Evolutionary conservation across 37 sponge, comb jelly and placozoan species (phyloP).

Genomic region (Theonella swinhoei): DNA sequence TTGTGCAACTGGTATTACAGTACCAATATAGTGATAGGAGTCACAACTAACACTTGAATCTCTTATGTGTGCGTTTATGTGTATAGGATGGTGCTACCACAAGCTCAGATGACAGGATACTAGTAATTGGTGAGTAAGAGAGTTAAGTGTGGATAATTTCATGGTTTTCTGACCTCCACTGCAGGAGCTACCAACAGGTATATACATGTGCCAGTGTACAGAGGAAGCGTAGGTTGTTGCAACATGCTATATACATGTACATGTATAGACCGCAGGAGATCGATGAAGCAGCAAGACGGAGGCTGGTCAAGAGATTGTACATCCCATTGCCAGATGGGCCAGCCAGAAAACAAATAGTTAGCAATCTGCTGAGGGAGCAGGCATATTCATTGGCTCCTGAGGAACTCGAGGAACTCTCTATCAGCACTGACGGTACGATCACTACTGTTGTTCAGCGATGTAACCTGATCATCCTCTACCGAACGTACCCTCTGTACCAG

Average conservation of each 20-base stretch:
- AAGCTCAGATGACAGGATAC: slow-evolving; percentile 71
- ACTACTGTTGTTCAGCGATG: too few species aligned
- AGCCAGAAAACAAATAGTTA: slow-evolving; percentile 84
- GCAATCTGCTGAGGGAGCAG: slow-evolving; percentile 78
- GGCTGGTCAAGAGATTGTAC: slow-evolving; percentile 96
- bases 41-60: not conserved
- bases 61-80: not conserved
- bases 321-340: slow-evolving; percentile 93
- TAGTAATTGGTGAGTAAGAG: slow-evolving; percentile 76
- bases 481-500: slow-evolving; percentile 50
- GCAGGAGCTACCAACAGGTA: slow-evolving; percentile 80
- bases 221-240: not conserved
- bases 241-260: not conserved
- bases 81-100: slow-evolving; percentile 94
- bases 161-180: not conserved
- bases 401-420: slow-evolving; percentile 63
- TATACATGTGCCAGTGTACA: not conserved
- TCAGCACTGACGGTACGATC: slow-evolving; percentile 72
- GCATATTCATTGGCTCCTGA: slow-evolving; percentile 60
- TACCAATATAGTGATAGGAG: not conserved
- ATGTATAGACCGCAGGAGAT: slow-evolving; percentile 92
- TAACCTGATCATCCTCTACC: too few species aligned
- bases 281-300: slow-evolving; percentile 95
- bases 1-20: slow-evolving; percentile 84
- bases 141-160: not conserved